These are phyloP conservation scores for Xanthorhoe spadicearia DNA, from an alignment of 2,888 invertebrate species.

Conservation along the genomic window DNA sequence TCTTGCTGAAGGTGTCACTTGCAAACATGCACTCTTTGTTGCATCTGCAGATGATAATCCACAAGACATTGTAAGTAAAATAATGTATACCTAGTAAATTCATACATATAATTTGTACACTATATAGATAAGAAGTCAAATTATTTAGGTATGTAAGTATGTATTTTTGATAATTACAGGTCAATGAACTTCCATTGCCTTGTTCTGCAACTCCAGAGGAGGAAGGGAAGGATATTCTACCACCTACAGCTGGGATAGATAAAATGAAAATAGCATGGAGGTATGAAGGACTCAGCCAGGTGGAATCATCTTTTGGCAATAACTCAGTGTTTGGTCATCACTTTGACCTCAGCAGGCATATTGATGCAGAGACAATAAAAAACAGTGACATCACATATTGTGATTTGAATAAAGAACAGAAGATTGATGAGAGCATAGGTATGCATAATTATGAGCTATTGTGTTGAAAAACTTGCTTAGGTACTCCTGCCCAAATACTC, in stretches of 20 bases:
- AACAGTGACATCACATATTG: slow-evolving; percentile 85
- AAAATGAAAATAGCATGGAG: slow-evolving; percentile 96
- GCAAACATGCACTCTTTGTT: slow-evolving; percentile 89
- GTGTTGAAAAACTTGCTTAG: no score
- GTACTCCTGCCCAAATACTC: no score
- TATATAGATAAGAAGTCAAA: not conserved
- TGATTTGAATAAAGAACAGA: slow-evolving; percentile 60
- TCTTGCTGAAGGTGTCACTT: slow-evolving; percentile 93
- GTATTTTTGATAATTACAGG: slow-evolving; percentile 57
- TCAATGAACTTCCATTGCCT: slow-evolving; percentile 82
- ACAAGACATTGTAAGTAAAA: slow-evolving; percentile 82
- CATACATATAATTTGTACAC: not conserved
- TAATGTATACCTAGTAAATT: no score
- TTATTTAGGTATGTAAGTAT: no score
- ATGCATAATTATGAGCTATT: not conserved
- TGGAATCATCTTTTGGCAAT: slow-evolving; percentile 82
- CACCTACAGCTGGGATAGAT: slow-evolving; percentile 59
- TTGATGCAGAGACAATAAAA: slow-evolving; percentile 85
- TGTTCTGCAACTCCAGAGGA: slow-evolving; percentile 75
- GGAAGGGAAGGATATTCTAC: slow-evolving; percentile 56
- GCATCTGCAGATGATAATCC: slow-evolving; percentile 90
- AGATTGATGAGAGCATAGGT: slow-evolving; percentile 40
- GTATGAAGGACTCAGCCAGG: slow-evolving; percentile 90
- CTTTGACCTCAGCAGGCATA: slow-evolving; percentile 91
- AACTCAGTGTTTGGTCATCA: slow-evolving; percentile 88